Conservation (phyloP, 2,888 invertebrate genomes). For the Xylocampa areola region DNA sequence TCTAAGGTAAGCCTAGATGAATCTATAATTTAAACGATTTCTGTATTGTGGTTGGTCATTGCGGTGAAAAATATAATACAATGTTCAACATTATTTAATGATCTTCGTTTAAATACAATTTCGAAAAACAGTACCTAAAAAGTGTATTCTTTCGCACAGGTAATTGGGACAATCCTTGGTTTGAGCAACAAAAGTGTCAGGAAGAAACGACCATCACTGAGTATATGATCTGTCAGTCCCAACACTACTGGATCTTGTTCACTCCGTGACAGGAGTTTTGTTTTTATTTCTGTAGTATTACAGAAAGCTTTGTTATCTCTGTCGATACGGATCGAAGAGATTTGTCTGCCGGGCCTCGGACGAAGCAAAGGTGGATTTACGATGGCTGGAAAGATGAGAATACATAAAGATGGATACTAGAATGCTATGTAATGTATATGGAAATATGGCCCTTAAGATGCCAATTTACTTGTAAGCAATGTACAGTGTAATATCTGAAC, state of each 20-base stretch:
- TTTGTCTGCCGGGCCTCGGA: slow-evolving; percentile 66
- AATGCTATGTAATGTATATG: slow-evolving; percentile 31
- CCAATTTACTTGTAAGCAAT: slow-evolving; percentile 38
- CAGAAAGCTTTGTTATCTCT: slow-evolving; percentile 76
- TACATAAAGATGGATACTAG: slow-evolving; percentile 53
- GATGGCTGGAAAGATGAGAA: slow-evolving; percentile 59
- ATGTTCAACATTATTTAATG: too few relatives aligned
- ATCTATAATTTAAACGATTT: too few relatives aligned
- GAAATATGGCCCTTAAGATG: slow-evolving; percentile 36
- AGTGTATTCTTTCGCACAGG: slow-evolving; percentile 75
- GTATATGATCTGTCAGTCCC: slow-evolving; percentile 90
- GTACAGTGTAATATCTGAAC: slow-evolving; percentile 35
- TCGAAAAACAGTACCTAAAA: background rate
- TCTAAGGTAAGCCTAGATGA: slow-evolving; percentile 92
- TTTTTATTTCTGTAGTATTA: slow-evolving; percentile 75
- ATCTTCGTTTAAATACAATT: background rate
- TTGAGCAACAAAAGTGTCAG: slow-evolving; percentile 94
- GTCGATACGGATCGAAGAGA: slow-evolving; percentile 69
- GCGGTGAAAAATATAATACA: too few relatives aligned
- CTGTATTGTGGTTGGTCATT: background rate
- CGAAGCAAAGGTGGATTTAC: slow-evolving; percentile 63
- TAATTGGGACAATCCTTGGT: slow-evolving; percentile 93
- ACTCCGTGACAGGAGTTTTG: slow-evolving; percentile 85
- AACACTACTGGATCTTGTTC: slow-evolving; percentile 68
- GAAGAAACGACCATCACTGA: slow-evolving; percentile 94